phyloP scores from a whole-genome alignment of 2,113 vertebrate genomes.

The Fregetta grallaria region DNA sequence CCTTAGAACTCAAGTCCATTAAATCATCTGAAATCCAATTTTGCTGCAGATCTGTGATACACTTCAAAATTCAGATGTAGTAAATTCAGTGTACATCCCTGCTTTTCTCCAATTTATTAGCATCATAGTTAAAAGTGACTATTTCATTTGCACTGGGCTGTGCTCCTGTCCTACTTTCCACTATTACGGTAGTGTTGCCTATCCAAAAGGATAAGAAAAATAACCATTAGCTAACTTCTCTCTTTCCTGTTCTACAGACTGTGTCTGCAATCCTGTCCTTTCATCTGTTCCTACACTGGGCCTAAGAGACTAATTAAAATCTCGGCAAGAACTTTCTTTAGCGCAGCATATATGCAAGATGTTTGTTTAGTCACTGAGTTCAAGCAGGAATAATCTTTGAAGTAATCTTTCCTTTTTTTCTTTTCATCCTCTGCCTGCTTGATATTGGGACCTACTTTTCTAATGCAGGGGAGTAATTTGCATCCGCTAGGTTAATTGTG shows the following conservation, averaged over 20 bases:
- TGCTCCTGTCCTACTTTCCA: not conserved
- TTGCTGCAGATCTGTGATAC: not conserved
- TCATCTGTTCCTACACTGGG: not conserved
- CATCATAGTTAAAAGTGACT: not conserved
- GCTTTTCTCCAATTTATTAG: not conserved
- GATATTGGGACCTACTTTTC: constrained; percentile 1
- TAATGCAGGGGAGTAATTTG: not conserved
- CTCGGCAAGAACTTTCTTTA: not conserved
- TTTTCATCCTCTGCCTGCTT: constrained; percentile 9
- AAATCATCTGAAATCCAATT: constrained; percentile 1
- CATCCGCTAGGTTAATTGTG: not conserved
- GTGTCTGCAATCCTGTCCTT: constrained; percentile 7
- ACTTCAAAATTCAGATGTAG: not conserved
- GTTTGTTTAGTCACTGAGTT: constrained; percentile 21
- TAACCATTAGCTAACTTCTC: not conserved
- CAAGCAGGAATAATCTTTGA: constrained; percentile 34
- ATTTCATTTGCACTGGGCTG: not conserved
- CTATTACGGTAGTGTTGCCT: not conserved
- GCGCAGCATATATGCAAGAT: not conserved
- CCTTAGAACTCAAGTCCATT: not conserved
- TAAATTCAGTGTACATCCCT: not conserved
- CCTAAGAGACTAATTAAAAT: constrained; percentile 49
- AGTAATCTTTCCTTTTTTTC: not conserved
- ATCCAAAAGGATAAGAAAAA: not conserved
- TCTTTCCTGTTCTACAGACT: not conserved